phyloP scores from a whole-genome alignment of 2,888 invertebrate species.

The Sinotaia quadrata region DNA sequence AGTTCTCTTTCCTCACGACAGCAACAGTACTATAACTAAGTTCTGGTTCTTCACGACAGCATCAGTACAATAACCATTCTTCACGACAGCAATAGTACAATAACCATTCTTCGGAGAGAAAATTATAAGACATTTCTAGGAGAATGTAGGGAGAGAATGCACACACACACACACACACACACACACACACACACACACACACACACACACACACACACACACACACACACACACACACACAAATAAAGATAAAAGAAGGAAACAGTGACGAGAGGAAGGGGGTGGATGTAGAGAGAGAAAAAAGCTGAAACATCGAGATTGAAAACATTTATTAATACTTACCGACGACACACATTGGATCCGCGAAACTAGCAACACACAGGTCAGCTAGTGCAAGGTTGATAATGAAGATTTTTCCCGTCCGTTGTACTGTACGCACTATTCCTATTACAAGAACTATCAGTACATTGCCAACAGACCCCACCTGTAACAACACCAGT shows the following conservation, averaged over 20 bases:
- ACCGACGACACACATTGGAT: conserved; percentile 66
- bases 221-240: conserved; percentile 12
- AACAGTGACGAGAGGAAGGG: too few species aligned
- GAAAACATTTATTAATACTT: too few species aligned
- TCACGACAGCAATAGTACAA: too few species aligned
- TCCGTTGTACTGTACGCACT: conserved; percentile 48
- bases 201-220: conserved; percentile 14
- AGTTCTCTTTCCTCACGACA: too few species aligned
- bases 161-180: not conserved
- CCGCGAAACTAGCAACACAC: conserved; percentile 59
- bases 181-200: conserved; percentile 4
- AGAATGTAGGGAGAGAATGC: too few species aligned
- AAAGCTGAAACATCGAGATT: too few species aligned
- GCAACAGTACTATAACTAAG: too few species aligned
- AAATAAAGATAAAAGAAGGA: not conserved
- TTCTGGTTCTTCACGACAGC: too few species aligned
- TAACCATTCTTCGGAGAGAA: too few species aligned
- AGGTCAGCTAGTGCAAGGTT: conserved; percentile 65
- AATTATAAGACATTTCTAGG: too few species aligned
- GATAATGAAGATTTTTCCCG: conserved; percentile 59
- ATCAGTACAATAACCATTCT: too few species aligned
- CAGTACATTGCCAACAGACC: conserved; percentile 56
- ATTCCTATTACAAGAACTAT: conserved; percentile 50
- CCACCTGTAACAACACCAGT: conserved; percentile 34
- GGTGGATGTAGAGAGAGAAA: too few species aligned